Evolutionary conservation across 2,888 invertebrate genomes (phyloP), one percentile per base, ranked within the genome.

Genomic region (Caenorhabditis sp.): DNA sequence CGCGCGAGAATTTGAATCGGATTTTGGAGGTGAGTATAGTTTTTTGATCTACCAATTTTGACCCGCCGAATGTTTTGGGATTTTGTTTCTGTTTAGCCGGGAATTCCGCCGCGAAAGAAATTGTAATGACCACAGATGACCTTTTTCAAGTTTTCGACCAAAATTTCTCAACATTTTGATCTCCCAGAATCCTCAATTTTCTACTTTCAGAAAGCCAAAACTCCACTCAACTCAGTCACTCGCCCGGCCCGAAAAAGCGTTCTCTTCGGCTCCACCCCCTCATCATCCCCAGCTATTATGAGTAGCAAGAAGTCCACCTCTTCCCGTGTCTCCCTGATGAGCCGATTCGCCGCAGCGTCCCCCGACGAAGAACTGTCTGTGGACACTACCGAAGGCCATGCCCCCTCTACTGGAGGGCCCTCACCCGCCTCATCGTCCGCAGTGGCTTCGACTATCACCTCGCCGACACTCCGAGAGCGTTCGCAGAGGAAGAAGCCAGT

Each of bases 181-280:
- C n/a, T 12, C 19, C 19, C 6, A 5, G 28, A 56, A 56, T 26
- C 8, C 7, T 2, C 14, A 49, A 35, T 68, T 22, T 24, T 35
- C 59, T 19, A 19, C 26, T 79, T 79, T 1, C 72, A 80, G 80
- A 72, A 74, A 49, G 77, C 82, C 14, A 82, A 82, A 28, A 83
- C 83, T 7, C 83, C 83, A 22, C 6, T 66, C 16, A 28, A 70
- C n/a, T 54, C 74, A 5, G n/a, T 69, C 8, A 47, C 41, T 12
- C 69, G 74, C 44, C 70, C 41, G 12, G 58, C 54, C 0, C 64
- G 76, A 4, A 83, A 70, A 69, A 73, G 74, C 38, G 54, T 82
- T 4, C 56, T 82, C 3, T 77, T 82, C 22, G 68, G 77, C 16
- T 10, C 69, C 7, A 70, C 63, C 2, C 63, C 82, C 4, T 69